Evolutionary conservation across 1,140 invertebrate genomes (phyloP).

Genomic region (Laodelphax striatellus): DNA sequence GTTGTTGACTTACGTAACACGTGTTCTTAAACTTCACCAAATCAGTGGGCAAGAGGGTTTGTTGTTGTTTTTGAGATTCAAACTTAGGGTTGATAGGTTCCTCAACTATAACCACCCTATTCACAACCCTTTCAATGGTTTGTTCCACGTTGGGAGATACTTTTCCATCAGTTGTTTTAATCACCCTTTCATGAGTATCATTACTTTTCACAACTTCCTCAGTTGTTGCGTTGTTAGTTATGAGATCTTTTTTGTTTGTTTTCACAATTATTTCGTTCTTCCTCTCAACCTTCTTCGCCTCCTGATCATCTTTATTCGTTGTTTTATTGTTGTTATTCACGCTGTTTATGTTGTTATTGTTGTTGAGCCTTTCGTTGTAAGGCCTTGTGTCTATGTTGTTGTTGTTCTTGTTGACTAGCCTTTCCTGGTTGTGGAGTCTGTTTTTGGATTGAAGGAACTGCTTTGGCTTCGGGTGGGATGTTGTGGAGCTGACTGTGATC

Average conservation of each 20-base stretch:
- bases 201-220: neutral
- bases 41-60: no score
- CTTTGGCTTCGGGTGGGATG: constrained; percentile 22
- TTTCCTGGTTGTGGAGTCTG: constrained; percentile 20
- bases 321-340: neutral
- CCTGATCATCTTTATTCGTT: neutral
- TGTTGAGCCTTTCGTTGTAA: neutral
- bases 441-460: constrained; percentile 27
- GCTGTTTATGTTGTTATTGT: neutral
- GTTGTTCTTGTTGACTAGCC: constrained; percentile 8
- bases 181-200: neutral
- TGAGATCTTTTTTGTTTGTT: neutral
- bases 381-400: neutral
- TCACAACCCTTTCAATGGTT: neutral
- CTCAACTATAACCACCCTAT: constrained; percentile 3
- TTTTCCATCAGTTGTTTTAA: no score
- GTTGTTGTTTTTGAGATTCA: neutral
- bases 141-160: no score
- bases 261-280: no score
- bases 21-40: no score
- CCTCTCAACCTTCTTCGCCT: no score
- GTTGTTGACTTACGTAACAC: no score
- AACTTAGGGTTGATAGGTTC: neutral
- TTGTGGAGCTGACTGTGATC: neutral
- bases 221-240: neutral